phyloP scores from a whole-genome alignment of 1,140 invertebrate species.

The Anadara kagoshimensis region DNA sequence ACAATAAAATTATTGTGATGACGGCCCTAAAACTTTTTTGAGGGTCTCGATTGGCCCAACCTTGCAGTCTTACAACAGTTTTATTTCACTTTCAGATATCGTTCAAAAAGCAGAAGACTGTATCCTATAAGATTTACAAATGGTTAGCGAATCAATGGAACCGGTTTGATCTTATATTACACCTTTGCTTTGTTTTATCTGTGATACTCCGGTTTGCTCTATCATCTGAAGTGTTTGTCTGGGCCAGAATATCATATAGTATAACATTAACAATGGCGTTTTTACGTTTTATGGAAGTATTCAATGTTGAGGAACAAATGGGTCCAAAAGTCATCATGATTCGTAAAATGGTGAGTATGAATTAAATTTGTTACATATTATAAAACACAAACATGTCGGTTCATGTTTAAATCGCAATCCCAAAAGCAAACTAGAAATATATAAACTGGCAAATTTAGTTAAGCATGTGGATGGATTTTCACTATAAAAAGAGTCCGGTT shows the following conservation, averaged over 20 bases:
- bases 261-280: neutral
- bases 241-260: neutral
- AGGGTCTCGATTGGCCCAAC: too few species aligned
- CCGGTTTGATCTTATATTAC: neutral
- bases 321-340: neutral
- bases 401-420: neutral
- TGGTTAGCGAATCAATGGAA: too few species aligned
- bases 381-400: neutral
- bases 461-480: neutral
- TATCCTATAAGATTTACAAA: too few species aligned
- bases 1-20: too few species aligned
- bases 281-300: neutral
- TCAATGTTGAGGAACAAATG: neutral
- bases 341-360: neutral
- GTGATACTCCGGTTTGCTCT: neutral
- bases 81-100: too few species aligned
- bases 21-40: too few species aligned
- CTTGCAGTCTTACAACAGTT: too few species aligned
- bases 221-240: neutral
- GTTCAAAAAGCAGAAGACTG: too few species aligned
- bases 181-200: neutral
- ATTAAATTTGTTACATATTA: neutral
- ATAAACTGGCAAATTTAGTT: neutral
- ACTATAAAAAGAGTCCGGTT: neutral
- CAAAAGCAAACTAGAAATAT: neutral